phyloP scores from a whole-genome alignment of 2,113 vertebrate genomes.

The Muntiacus muntjak region DNA sequence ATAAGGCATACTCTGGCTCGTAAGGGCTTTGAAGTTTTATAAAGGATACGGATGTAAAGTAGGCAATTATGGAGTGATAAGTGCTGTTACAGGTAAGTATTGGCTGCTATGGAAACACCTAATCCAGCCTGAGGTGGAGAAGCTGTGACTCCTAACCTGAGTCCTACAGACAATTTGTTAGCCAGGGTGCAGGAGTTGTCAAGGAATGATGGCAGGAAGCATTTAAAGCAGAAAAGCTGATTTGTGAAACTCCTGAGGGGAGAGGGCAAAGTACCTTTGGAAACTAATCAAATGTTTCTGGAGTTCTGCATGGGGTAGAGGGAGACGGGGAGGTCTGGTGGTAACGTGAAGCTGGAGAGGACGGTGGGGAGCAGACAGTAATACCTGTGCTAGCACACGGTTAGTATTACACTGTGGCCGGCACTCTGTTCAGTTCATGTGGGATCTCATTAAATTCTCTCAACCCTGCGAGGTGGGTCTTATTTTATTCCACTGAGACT shows the following conservation, averaged over 20 bases:
- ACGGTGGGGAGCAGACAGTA: neutral
- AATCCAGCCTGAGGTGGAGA: neutral
- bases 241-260: neutral
- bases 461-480: neutral
- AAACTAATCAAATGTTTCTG: slow-evolving; percentile 17
- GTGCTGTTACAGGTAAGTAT: neutral
- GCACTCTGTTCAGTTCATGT: neutral
- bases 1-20: neutral
- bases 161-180: neutral
- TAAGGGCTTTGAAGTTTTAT: neutral
- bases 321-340: neutral
- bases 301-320: neutral
- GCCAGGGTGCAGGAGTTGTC: neutral
- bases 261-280: neutral
- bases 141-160: slow-evolving; percentile 4
- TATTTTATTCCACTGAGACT: neutral
- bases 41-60: neutral
- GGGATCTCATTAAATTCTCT: neutral
- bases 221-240: slow-evolving; percentile 31
- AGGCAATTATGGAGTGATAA: neutral
- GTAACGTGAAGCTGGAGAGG: neutral
- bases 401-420: neutral
- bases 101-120: neutral
- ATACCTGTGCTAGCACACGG: neutral
- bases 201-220: neutral